These are phyloP conservation scores for Drosophila rubida DNA, from an alignment of 2,888 invertebrate genomes.

Conservation along the genomic window DNA sequence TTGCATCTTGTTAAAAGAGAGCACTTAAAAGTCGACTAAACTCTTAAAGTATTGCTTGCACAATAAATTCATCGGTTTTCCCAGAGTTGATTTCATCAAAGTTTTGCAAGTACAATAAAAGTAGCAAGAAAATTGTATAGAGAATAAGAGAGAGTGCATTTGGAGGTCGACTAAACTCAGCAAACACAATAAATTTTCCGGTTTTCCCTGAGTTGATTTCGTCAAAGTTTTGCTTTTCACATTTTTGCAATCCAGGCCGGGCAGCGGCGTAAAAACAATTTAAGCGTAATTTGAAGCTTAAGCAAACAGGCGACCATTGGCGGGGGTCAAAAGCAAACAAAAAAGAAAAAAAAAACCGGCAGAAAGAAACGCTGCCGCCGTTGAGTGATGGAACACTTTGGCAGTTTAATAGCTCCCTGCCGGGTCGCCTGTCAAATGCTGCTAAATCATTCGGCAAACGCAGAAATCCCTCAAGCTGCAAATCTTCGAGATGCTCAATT, in stretches of 20 bases:
- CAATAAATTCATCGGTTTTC: no score
- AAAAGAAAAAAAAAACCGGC: background rate
- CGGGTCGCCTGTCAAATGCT: conserved; percentile 59
- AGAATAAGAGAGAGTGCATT: no score
- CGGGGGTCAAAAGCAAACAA: conserved; percentile 43
- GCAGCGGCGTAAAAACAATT: conserved; percentile 72
- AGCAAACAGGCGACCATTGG: conserved; percentile 59
- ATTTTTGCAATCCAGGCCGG: conserved; percentile 26
- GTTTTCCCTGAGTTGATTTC: conserved; percentile 31
- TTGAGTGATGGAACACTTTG: conserved; percentile 69
- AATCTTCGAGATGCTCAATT: conserved; percentile 48
- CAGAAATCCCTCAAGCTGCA: conserved; percentile 35
- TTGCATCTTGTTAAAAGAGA: no score
- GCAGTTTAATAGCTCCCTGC: conserved; percentile 67
- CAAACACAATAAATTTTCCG: conserved; percentile 9
- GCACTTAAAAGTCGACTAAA: no score
- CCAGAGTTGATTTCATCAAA: no score
- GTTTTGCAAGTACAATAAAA: no score
- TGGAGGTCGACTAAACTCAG: conserved; percentile 24
- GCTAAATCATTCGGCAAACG: conserved; percentile 62
- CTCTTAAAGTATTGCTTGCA: no score
- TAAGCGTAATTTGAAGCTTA: conserved; percentile 74
- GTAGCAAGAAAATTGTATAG: no score
- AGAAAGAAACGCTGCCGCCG: conserved; percentile 12
- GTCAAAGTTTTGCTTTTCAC: conserved; percentile 41